Percentiles rank a stretch among this genome's conserved stretches.
These are phyloP conservation scores for Daubentonia madagascariensis DNA, from an alignment of 2,113 vertebrate genomes.

Conservation along the genomic window DNA sequence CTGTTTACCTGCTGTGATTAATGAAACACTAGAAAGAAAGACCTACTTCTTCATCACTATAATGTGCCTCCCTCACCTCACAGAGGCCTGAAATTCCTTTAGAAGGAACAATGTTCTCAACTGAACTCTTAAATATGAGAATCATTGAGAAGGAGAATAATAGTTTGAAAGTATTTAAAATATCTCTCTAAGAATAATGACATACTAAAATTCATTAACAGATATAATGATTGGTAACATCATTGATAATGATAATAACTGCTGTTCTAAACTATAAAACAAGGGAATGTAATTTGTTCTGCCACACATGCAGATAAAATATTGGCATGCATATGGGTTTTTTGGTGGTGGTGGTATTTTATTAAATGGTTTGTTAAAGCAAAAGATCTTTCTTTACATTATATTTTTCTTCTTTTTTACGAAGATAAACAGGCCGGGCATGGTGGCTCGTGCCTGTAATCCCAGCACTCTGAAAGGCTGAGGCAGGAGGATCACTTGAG, in stretches of 20 bases:
- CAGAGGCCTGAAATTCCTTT: background rate
- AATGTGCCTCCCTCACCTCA: background rate
- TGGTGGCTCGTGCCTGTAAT: too few species aligned
- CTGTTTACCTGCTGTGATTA: background rate
- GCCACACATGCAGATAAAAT: background rate
- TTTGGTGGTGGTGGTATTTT: background rate
- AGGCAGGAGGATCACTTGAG: too few species aligned
- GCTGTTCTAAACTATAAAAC: background rate
- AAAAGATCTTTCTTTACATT: background rate
- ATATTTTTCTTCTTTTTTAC: background rate
- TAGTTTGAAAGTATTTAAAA: background rate
- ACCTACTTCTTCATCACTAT: background rate
- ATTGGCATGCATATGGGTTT: background rate
- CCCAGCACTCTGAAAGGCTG: too few species aligned
- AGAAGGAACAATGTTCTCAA: background rate
- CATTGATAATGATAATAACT: background rate
- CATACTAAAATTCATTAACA: background rate
- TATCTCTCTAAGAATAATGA: background rate
- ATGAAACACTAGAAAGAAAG: background rate
- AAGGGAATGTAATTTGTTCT: background rate
- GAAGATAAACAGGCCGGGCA: too few species aligned
- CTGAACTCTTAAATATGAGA: background rate
- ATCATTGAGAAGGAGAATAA: background rate
- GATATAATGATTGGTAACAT: background rate
- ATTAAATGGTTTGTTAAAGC: slow-evolving; percentile 5